Percentiles rank a stretch among this genome's conserved stretches.
phyloP scores from a whole-genome alignment of 92 coral and sea anemone species.

The Blastomussa wellsi region DNA sequence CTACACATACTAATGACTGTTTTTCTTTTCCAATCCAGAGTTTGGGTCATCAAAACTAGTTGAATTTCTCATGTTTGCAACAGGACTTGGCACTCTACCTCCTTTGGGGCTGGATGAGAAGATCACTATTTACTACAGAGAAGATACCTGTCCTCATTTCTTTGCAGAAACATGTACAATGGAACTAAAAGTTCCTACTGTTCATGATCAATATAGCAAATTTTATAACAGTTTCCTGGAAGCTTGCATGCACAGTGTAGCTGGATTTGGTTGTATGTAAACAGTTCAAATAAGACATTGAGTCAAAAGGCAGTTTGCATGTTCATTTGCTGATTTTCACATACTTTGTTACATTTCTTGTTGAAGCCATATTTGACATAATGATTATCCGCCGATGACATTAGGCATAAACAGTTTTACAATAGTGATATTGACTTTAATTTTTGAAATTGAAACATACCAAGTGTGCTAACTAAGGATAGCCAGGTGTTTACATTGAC shows the following conservation, averaged over 20 bases:
- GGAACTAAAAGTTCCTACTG: slow-evolving; percentile 28
- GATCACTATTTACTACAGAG: slow-evolving; percentile 8
- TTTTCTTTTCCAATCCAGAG: slow-evolving; percentile 9
- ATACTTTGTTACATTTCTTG: slow-evolving; percentile 3
- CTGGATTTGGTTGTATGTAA: slow-evolving; percentile 21
- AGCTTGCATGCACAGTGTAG: slow-evolving; percentile 17
- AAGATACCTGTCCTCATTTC: slow-evolving; percentile 3
- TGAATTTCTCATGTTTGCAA: slow-evolving; percentile 24
- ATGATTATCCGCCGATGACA: background rate
- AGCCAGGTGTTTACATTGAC: slow-evolving; percentile 11
- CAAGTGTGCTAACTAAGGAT: slow-evolving; percentile 8
- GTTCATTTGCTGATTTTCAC: slow-evolving; percentile 12
- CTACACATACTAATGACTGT: slow-evolving; percentile 4
- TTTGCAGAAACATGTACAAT: slow-evolving; percentile 33
- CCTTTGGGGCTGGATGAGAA: slow-evolving; percentile 31
- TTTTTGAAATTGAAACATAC: background rate
- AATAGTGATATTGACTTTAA: background rate
- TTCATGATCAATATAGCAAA: slow-evolving; percentile 4
- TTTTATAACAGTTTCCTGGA: slow-evolving; percentile 13
- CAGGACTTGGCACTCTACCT: slow-evolving; percentile 22
- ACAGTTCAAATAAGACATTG: slow-evolving; percentile 1
- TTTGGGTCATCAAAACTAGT: slow-evolving; percentile 11
- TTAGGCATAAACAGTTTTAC: background rate
- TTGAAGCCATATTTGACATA: slow-evolving; percentile 9
- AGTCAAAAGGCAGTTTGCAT: slow-evolving; percentile 1